These are phyloP conservation scores for Andricus quercusramuli DNA, from an alignment of 2,888 invertebrate species.

Conservation along the genomic window DNA sequence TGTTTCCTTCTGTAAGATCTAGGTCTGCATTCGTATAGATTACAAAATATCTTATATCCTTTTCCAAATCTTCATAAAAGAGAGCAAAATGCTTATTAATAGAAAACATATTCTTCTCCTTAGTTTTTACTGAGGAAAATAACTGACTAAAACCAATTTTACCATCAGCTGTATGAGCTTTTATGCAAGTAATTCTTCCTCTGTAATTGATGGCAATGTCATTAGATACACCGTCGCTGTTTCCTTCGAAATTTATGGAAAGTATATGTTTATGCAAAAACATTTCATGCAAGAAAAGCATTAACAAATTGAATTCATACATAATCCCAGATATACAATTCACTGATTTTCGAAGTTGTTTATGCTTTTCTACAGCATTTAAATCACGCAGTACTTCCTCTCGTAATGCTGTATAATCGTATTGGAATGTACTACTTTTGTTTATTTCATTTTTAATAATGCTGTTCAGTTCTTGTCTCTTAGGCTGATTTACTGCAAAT, in stretches of 20 bases:
- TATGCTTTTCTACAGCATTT: constrained; percentile 50
- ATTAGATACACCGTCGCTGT: neutral
- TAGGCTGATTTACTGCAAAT: no score
- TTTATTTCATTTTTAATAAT: constrained; percentile 61
- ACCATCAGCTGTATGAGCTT: neutral
- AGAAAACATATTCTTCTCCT: constrained; percentile 6
- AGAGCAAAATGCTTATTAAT: constrained; percentile 40
- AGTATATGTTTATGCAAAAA: constrained; percentile 58
- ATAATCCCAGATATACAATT: constrained; percentile 37
- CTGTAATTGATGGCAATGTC: constrained; percentile 17
- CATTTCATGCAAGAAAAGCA: constrained; percentile 60
- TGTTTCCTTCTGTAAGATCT: constrained; percentile 20
- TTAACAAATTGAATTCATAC: constrained; percentile 57
- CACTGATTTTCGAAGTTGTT: constrained; percentile 44
- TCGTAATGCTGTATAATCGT: constrained; percentile 59
- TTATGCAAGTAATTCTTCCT: constrained; percentile 36
- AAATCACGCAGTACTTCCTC: constrained; percentile 57
- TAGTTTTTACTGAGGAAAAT: constrained; percentile 2
- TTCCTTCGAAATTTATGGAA: constrained; percentile 54
- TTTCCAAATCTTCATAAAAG: constrained; percentile 16
- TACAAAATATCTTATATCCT: constrained; percentile 42
- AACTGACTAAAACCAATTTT: constrained; percentile 37
- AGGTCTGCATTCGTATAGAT: constrained; percentile 44
- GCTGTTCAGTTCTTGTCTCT: constrained; percentile 41
- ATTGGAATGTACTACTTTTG: constrained; percentile 43